Percentiles rank a stretch among this genome's conserved stretches.
Evolutionary conservation across 1,140 invertebrate species (phyloP).

Genomic region (Drosophila bocqueti): DNA sequence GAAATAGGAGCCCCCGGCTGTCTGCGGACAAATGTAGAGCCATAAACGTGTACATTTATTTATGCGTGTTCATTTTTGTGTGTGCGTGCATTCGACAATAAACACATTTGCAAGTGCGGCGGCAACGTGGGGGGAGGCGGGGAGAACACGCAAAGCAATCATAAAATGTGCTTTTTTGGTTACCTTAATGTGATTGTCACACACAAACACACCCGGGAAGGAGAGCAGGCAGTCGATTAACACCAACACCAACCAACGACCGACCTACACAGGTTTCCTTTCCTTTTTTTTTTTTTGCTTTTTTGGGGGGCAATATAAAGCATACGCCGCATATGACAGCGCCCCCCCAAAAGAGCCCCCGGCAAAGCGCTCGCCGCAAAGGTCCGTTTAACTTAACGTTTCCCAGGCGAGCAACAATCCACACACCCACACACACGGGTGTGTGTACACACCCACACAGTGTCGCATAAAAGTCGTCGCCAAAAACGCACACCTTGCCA

Average conservation of each 20-base stretch:
- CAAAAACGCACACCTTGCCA: slow-evolving; percentile 39
- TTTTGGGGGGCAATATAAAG: slow-evolving; percentile 38
- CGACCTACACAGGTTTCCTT: slow-evolving; percentile 21
- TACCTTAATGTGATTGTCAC: slow-evolving; percentile 76
- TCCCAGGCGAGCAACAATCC: slow-evolving; percentile 55
- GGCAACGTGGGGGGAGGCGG: background rate
- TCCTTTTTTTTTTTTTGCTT: background rate
- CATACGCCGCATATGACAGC: slow-evolving; percentile 52
- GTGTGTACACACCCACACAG: slow-evolving; percentile 7
- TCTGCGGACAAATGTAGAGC: background rate
- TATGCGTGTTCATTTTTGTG: slow-evolving; percentile 36
- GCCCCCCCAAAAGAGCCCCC: slow-evolving; percentile 3
- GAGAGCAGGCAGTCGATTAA: slow-evolving; percentile 64
- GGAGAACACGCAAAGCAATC: slow-evolving; percentile 69
- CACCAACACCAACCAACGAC: slow-evolving; percentile 39
- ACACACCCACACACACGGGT: slow-evolving; percentile 1
- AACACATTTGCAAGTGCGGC: slow-evolving; percentile 36
- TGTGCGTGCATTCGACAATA: slow-evolving; percentile 33
- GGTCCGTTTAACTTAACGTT: slow-evolving; percentile 76
- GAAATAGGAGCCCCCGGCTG: background rate
- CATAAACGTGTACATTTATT: slow-evolving; percentile 25
- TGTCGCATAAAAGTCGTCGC: slow-evolving; percentile 38
- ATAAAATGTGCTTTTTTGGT: slow-evolving; percentile 76
- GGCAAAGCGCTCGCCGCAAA: slow-evolving; percentile 65
- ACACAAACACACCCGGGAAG: background rate